Conservation (phyloP, 1,140 invertebrate species). For the Chrysomallon squamiferum region DNA sequence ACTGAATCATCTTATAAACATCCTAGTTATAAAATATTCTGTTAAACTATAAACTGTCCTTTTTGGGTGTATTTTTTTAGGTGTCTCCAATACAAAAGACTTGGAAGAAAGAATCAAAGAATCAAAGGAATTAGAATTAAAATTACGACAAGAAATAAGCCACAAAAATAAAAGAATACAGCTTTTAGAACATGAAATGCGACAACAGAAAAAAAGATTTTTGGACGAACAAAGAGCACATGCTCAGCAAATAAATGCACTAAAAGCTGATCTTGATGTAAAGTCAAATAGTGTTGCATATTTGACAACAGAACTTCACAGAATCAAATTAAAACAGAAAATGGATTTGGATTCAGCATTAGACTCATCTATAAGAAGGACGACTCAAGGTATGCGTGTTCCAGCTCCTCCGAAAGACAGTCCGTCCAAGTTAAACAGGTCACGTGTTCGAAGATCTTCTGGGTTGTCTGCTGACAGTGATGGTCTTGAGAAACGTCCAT, state of each 20-base stretch:
- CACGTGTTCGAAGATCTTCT: not conserved
- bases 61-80: too few species aligned
- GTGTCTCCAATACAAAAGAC: too few species aligned
- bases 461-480: not conserved
- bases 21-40: too few species aligned
- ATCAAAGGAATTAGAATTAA: not conserved
- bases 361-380: slow-evolving; percentile 19
- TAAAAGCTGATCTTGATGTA: slow-evolving; percentile 44
- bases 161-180: slow-evolving; percentile 5
- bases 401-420: slow-evolving; percentile 23
- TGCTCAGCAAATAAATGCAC: slow-evolving; percentile 28
- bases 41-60: too few species aligned
- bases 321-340: slow-evolving; percentile 38
- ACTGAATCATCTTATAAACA: too few species aligned
- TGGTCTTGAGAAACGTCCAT: not conserved
- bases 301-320: slow-evolving; percentile 50
- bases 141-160: too few species aligned
- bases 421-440: not conserved
- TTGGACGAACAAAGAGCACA: slow-evolving; percentile 28
- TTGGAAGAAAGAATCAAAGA: not conserved
- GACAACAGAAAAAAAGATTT: slow-evolving; percentile 3
- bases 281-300: slow-evolving; percentile 50
- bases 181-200: not conserved
- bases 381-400: not conserved
- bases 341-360: slow-evolving; percentile 13